Evolutionary conservation across 1,140 invertebrate species (phyloP), one percentile per base, ranked within the genome.

Genomic region (Ceratosolen fusciceps): DNA sequence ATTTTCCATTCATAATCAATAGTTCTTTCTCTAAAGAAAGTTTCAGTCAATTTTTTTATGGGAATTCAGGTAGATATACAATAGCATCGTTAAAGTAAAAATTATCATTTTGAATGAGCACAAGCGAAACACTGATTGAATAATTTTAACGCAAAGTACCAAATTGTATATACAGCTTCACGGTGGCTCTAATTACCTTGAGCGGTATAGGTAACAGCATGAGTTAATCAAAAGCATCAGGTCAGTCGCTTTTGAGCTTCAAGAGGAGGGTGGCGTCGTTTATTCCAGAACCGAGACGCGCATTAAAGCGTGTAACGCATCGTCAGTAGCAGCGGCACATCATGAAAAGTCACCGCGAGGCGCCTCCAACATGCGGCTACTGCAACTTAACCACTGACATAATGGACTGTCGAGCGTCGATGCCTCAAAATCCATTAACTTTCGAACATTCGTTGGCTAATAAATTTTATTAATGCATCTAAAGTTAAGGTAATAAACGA

Each of bases 381-480:
- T 19, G 29, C 14, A 24, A 31, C 24, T 2, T 21, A 54, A 62
- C 74, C 80, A 80, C 83, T 79, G 77, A 80, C 80, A 83, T 81
- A 81, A 84, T 83, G 84, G 74, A 14, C 56, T 37, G 10, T 14
- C n/a, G n/a, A 82, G 82, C 83, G 83, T 81, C 84, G 84, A 83
- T 86, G 84, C 82, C 83, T 87, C 82, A 80, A 88, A 89, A 89
- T 89, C 87, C 88, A 89, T 89, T 89, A 89, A 87, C 85, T 78
- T 77, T 80, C 84, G 81, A 83, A 84, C 87, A 83, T 83, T 84
- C 82, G 72, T 82, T 82, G 83, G 81, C 84, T 84, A 87, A 87
- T 89, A 89, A 88, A 89, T 87, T 88, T 88, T 86, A 88, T 88
- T 89, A 88, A 89, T 88, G 86, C 87, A 88, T 87, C 86, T 84